A percentile compares a stretch with the other conserved stretches of the same genome.
phyloP scores from a whole-genome alignment of 2,113 vertebrate genomes.

The Mesembrinibis cayennensis region DNA sequence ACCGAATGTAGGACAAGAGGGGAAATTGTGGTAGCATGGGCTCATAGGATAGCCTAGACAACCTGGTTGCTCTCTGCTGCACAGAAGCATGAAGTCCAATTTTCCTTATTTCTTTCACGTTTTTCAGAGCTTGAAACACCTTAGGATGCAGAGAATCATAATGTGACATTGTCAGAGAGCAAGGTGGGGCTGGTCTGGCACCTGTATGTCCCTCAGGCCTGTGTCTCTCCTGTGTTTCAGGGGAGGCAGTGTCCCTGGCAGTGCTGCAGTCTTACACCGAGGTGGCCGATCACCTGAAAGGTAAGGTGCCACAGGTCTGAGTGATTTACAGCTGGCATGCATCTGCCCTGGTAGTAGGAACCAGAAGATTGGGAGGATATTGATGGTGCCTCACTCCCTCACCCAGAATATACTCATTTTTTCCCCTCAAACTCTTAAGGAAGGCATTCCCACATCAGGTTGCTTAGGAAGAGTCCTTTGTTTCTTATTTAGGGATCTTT shows the following conservation, averaged over 20 bases:
- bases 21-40: not conserved
- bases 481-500: not conserved
- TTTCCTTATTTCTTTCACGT: not conserved
- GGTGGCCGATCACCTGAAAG: slow-evolving; percentile 81
- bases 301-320: slow-evolving; percentile 56
- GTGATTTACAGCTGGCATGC: not conserved
- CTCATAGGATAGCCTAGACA: not conserved
- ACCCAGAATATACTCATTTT: not conserved
- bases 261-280: slow-evolving; percentile 82
- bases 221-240: slow-evolving; percentile 70
- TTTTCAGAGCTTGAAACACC: not conserved
- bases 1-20: not conserved
- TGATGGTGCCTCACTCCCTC: not conserved
- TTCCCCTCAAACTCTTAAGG: not conserved
- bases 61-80: not conserved
- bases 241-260: slow-evolving; percentile 88
- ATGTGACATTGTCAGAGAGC: not conserved
- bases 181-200: not conserved
- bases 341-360: not conserved
- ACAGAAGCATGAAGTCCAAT: not conserved
- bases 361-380: not conserved
- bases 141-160: not conserved
- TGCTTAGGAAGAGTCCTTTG: not conserved
- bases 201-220: not conserved
- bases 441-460: not conserved